These are phyloP conservation scores for Prionace glauca DNA, from an alignment of 2,797 vertebrate genomes.

Conservation along the genomic window DNA sequence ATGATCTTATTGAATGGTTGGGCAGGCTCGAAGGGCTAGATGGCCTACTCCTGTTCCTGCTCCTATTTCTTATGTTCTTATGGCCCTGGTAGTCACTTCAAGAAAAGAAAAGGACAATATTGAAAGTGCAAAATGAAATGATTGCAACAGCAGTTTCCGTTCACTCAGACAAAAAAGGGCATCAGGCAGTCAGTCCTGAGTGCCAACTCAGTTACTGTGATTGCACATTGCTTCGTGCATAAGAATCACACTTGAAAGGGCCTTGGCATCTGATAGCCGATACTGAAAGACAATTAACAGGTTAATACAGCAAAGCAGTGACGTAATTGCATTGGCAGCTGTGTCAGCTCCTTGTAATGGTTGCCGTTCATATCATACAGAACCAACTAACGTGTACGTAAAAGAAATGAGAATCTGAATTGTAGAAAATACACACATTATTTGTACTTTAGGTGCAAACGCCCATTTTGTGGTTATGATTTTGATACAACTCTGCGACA, in stretches of 20 bases:
- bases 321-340: not conserved
- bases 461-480: not conserved
- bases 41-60: no score
- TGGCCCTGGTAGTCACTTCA: not conserved
- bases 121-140: not conserved
- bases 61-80: no score
- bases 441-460: not conserved
- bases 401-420: not conserved
- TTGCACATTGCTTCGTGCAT: not conserved
- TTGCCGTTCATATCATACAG: not conserved
- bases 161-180: not conserved
- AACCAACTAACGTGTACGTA: not conserved
- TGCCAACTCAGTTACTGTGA: not conserved
- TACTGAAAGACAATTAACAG: not conserved
- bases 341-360: not conserved
- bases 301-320: conserved; percentile 9
- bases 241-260: not conserved
- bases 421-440: not conserved
- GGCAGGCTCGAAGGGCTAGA: no score
- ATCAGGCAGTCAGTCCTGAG: not conserved
- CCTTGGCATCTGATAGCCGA: not conserved
- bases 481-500: not conserved
- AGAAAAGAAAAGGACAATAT: not conserved
- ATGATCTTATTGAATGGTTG: no score
- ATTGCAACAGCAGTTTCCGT: not conserved